A percentile compares a stretch with the other conserved stretches of the same genome.
Conservation (phyloP, 2,797 vertebrate genomes). For the Phoebastria nigripes region DNA sequence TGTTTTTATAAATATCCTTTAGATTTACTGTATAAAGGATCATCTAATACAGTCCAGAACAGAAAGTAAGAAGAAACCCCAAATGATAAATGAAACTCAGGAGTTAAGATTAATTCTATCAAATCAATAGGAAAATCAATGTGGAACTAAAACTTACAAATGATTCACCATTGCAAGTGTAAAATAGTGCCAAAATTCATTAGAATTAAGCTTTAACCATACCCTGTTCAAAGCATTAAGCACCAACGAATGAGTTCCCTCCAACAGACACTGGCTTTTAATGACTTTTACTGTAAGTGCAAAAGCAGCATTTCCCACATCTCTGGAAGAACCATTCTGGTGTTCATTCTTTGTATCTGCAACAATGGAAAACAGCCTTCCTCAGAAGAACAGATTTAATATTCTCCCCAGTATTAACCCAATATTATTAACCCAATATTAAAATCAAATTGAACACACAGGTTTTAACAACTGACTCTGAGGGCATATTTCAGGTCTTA, state of each 20-base stretch:
- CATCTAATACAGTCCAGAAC: neutral
- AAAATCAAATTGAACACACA: neutral
- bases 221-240: constrained; percentile 91
- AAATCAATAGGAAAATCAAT: neutral
- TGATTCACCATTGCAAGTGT: neutral
- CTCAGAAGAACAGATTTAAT: neutral
- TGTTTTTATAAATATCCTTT: neutral
- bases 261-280: constrained; percentile 89
- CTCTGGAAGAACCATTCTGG: constrained; percentile 26
- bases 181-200: neutral
- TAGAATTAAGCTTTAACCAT: constrained; percentile 31
- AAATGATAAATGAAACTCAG: neutral
- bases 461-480: neutral
- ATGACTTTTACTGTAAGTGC: constrained; percentile 81
- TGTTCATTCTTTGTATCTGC: constrained; percentile 24
- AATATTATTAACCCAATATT: neutral
- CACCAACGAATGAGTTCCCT: constrained; percentile 85
- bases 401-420: neutral
- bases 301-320: constrained; percentile 75
- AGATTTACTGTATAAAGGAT: neutral
- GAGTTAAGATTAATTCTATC: neutral
- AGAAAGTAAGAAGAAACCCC: neutral
- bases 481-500: neutral
- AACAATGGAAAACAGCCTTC: constrained; percentile 17
- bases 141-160: neutral